Evolutionary conservation across 2,113 vertebrate genomes (phyloP), one percentile per base, ranked within the genome.

Genomic region (Xenopus laevis): DNA sequence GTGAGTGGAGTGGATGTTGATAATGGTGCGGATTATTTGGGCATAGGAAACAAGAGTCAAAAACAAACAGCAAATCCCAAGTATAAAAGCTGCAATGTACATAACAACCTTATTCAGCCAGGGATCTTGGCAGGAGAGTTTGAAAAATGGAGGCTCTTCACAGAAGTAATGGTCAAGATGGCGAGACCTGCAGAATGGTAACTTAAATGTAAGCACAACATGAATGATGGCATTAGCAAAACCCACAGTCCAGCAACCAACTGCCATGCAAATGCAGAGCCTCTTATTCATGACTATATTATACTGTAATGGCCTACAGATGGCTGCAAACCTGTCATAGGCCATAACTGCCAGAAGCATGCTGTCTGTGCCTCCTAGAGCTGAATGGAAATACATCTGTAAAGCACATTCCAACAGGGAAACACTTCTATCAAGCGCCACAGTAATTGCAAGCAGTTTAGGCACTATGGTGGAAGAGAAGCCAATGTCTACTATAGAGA

Each of bases 101-200:
- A 50, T 50, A 0, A 30, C 3, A 5, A 66, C 8, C 8, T 67
- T 55, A 23, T 67, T 59, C 0, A 62, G 20, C 45, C 21, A 50
- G 4, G 47, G 1, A 50, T 50, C 47, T 50, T 50, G 47, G 15
- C 47, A 50, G 15, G 47, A 50, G 12, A 50, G 47, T 4, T 16
- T 50, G 47, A 13, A 16, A 10, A 50, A 50, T 2, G 47, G 47
- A 1, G 47, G 47, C 15, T 16, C 17, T 8, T 55, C 53, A 55
- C 53, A 55, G 23, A 27, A 85, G 0, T 1, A 80, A 81, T 50
- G 79, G 79, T 27, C 80, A 67, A 60, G 20, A 8, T 27, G 4
- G 44, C 6, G 57, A n/a, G 13, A 61, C 18, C 44, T 61, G 57
- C 68, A 71, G 20, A 30, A 71, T 0, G 50, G 12, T 0, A 70